phyloP scores from a whole-genome alignment of 2,888 invertebrate genomes.

The Dugesia japonica region DNA sequence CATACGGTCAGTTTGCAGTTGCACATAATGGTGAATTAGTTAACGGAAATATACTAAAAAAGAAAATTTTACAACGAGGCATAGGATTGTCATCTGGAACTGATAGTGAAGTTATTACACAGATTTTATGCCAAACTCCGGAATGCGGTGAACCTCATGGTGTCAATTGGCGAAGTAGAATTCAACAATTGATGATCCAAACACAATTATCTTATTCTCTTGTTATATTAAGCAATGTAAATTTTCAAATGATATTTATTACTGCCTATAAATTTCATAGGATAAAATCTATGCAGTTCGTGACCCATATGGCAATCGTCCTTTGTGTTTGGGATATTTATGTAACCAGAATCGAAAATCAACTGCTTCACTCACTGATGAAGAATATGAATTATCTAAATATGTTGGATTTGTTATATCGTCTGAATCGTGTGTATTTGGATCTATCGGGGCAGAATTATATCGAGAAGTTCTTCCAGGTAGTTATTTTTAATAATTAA shows the following conservation, averaged over 20 bases:
- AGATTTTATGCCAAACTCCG: constrained; percentile 71
- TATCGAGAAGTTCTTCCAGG: constrained; percentile 73
- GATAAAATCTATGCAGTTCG: constrained; percentile 83
- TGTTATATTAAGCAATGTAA: constrained; percentile 17
- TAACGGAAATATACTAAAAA: constrained; percentile 70
- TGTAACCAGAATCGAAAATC: neutral
- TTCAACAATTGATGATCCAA: constrained; percentile 65
- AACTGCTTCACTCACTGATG: neutral
- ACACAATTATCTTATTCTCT: constrained; percentile 57
- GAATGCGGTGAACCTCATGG: constrained; percentile 44
- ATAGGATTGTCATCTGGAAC: constrained; percentile 86
- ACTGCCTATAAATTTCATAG: constrained; percentile 53
- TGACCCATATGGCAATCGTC: constrained; percentile 88
- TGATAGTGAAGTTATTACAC: constrained; percentile 88
- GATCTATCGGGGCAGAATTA: constrained; percentile 77
- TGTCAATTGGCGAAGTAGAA: constrained; percentile 52
- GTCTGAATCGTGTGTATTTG: constrained; percentile 87
- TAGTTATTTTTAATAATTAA: too few relatives aligned
- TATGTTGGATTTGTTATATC: constrained; percentile 74
- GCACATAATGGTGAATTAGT: constrained; percentile 94
- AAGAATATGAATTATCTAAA: constrained; percentile 25
- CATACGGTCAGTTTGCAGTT: constrained; percentile 78
- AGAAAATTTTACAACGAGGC: constrained; percentile 73
- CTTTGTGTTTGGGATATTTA: constrained; percentile 65
- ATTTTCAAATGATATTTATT: neutral